These are phyloP conservation scores for Orthonyx spaldingii DNA, from an alignment of 2,113 vertebrate species.

Conservation along the genomic window DNA sequence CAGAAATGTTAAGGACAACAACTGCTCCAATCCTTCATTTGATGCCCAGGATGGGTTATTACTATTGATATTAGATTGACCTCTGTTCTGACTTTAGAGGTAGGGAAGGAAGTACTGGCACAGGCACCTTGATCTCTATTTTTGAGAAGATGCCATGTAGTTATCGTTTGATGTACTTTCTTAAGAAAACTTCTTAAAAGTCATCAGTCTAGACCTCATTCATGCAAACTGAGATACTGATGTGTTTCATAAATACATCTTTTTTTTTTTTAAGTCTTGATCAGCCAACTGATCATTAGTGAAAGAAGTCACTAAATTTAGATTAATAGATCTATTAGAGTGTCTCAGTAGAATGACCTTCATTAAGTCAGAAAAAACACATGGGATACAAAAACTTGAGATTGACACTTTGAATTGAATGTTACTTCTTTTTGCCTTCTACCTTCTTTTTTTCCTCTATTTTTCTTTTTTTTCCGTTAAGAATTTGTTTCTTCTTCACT, in stretches of 20 bases:
- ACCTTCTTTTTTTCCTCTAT: neutral
- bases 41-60: neutral
- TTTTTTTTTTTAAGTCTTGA: neutral
- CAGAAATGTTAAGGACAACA: rapidly evolving
- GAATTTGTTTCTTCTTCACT: neutral
- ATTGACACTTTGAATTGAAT: neutral
- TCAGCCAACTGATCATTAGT: neutral
- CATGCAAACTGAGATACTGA: neutral
- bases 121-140: neutral
- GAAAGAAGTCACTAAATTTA: neutral
- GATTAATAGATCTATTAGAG: neutral
- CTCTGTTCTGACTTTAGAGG: neutral
- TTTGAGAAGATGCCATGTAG: neutral
- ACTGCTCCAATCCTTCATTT: neutral
- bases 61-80: neutral
- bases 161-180: neutral
- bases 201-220: neutral
- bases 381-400: neutral
- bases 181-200: neutral
- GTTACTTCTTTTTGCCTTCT: neutral
- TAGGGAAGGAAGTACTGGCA: neutral
- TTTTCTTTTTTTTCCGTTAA: neutral
- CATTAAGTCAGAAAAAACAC: neutral
- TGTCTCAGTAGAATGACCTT: neutral
- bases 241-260: neutral